Conservation (phyloP, 1,140 invertebrate genomes). For the Arctopsyche grandis region DNA sequence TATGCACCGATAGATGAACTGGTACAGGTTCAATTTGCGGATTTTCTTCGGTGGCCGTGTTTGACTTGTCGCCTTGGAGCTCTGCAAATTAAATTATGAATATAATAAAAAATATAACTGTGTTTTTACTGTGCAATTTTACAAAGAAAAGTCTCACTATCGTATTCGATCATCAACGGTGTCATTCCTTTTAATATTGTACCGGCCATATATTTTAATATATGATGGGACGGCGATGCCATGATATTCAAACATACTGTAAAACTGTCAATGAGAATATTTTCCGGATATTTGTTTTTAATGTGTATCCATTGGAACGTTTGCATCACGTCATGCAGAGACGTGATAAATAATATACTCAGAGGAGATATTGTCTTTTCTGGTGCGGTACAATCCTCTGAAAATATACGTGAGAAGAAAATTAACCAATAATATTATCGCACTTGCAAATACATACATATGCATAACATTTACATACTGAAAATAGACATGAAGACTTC, state of each 20-base stretch:
- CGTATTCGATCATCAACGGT: conserved; percentile 43
- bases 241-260: conserved; percentile 45
- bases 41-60: not conserved
- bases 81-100: no score
- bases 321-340: conserved; percentile 39
- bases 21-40: not conserved
- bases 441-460: not conserved
- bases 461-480: conserved; percentile 27
- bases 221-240: conserved; percentile 40
- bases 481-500: conserved; percentile 53
- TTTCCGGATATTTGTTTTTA: conserved; percentile 41
- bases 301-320: conserved; percentile 39
- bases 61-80: conserved; percentile 10
- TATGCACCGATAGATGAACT: conserved; percentile 57
- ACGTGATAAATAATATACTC: conserved; percentile 39
- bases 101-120: not conserved
- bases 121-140: not conserved
- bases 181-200: conserved; percentile 45
- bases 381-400: conserved; percentile 41
- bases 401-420: conserved; percentile 23
- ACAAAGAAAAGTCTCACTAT: conserved; percentile 40
- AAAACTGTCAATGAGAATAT: conserved; percentile 27
- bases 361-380: conserved; percentile 22
- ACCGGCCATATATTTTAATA: conserved; percentile 46
- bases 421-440: no score